Conservation (phyloP, 1,140 invertebrate species). For the silkworm (Bombyx mori) region ASM3026992v2 NC_085127.1:9405501-9406000, state of each 20-base stretch:
- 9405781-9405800: too few relatives aligned
- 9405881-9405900: too few relatives aligned
- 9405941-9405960: constrained; percentile 61
- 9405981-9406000: constrained; percentile 52
- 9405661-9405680: constrained; percentile 47
- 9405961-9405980: constrained; percentile 60
- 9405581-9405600: constrained; percentile 60
- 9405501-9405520: constrained; percentile 43
- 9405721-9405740: not conserved
- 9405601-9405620: constrained; percentile 44
- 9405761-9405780: too few relatives aligned
- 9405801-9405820: too few relatives aligned
- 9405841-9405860: too few relatives aligned
- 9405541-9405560: constrained; percentile 51
- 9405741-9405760: too few relatives aligned
- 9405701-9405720: not conserved
- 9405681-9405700: constrained; percentile 37
- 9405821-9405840: too few relatives aligned
- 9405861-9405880: too few relatives aligned
- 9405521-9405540: constrained; percentile 59
- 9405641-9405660: constrained; percentile 33
- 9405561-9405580: constrained; percentile 40
- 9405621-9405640: constrained; percentile 39
- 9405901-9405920: too few relatives aligned
- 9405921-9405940: too few relatives aligned